Base-by-base conservation (phyloP, 2,797 vertebrate genomes). In the Heteromormyrus szaboi region DNA sequence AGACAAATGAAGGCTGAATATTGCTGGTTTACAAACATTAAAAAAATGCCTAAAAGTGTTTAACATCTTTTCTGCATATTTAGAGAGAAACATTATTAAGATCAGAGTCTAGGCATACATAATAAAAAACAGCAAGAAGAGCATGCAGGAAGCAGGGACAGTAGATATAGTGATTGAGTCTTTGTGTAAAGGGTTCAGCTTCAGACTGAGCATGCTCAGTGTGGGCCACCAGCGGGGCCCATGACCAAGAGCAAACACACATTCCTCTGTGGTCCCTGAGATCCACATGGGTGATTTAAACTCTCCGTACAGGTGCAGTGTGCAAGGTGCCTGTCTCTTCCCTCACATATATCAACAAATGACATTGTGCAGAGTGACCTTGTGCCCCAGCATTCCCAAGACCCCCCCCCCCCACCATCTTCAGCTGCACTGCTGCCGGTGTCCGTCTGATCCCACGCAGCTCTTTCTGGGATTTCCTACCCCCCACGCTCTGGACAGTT, bases 401-500 rank as follows among this genome's bases (percentile, higher is more conserved):
- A 95, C 95, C 93, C n/a, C 46, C 9, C 37, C 93, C 93, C 92
- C 44, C 44, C 41, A n/a, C 17, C 76, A 90, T 91, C 90, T 87
- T 83, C 89, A 56, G 76, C 87, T 56, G 87, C 88, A 56, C 91
- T 88, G 51, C 91, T 93, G 93, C 91, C 89, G 91, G 90, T 92
- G 92, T 92, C 91, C 92, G 83, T 92, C 92, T 46, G 81, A 46
- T 56, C 54, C 81, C 79, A 46, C 17, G 62, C 89, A 12, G 11
- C 3, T 84, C 91, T 90, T 89, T 92, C 91, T 90, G 90, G 46
- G 41, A 89, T 90, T 92, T 90, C 91, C 88, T 93, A 92, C 93
- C 95, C 96, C 96, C 95, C 95, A 96, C 95, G 94, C 94, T 94
- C 93, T 90, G 92, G 94, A 96, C 96, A 96, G 95, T 95, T 96